These are phyloP conservation scores for Takifugu rubripes DNA, from an alignment of 2,797 vertebrate species.

Conservation along the genomic window DNA sequence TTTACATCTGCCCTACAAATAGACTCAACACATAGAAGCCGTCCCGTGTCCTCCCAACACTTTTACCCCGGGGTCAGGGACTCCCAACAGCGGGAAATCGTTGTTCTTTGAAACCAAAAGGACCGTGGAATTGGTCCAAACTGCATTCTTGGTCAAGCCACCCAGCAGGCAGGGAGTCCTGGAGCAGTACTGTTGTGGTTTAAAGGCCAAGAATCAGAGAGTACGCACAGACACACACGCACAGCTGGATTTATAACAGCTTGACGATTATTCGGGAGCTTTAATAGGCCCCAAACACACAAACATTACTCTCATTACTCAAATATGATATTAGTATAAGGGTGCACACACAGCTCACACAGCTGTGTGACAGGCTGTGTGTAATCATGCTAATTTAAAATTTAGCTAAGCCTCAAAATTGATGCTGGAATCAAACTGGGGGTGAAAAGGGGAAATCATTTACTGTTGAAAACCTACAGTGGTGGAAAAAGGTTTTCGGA, in stretches of 20 bases:
- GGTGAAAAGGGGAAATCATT: too few species aligned
- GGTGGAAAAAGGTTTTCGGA: too few species aligned
- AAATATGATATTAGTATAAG: neutral
- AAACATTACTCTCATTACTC: neutral
- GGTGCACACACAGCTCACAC: too few species aligned
- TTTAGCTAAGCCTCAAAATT: too few species aligned
- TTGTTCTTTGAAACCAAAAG: conserved; percentile 54
- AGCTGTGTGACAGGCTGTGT: too few species aligned
- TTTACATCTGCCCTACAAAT: conserved; percentile 39
- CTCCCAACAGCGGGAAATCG: conserved; percentile 33
- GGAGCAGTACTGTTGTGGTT: conserved; percentile 29
- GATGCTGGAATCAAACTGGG: too few species aligned
- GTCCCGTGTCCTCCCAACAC: conserved; percentile 13
- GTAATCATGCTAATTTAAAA: too few species aligned
- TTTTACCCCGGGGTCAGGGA: conserved; percentile 34
- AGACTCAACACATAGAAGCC: conserved; percentile 17
- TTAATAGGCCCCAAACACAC: conserved; percentile 18
- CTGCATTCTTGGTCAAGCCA: conserved; percentile 42
- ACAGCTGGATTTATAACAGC: conserved; percentile 45
- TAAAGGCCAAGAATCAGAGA: conserved; percentile 6
- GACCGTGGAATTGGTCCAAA: conserved; percentile 63
- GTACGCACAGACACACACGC: neutral
- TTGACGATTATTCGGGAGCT: conserved; percentile 69
- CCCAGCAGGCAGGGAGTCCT: conserved; percentile 35
- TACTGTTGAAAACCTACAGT: too few species aligned